Conservation (phyloP, 2,113 vertebrate genomes). For the Odontesthes bonariensis region DNA sequence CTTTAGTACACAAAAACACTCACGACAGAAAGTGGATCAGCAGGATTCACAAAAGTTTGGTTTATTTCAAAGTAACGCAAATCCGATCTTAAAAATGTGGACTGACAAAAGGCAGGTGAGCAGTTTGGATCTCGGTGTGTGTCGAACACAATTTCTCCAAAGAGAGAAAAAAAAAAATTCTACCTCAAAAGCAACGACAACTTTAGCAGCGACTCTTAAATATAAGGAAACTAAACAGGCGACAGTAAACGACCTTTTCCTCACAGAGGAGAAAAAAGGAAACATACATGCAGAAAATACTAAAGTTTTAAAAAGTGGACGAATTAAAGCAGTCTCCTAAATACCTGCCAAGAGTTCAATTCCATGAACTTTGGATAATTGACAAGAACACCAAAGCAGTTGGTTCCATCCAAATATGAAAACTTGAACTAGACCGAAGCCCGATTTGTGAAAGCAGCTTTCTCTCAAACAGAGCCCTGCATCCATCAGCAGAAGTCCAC, state of each 20-base stretch:
- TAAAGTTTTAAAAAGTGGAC: constrained; percentile 42
- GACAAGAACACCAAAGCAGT: constrained; percentile 8
- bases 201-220: constrained; percentile 72
- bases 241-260: constrained; percentile 21
- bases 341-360: constrained; percentile 13
- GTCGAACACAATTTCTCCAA: constrained; percentile 58
- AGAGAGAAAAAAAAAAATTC: constrained; percentile 54
- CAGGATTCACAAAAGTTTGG: constrained; percentile 74
- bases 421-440: background rate
- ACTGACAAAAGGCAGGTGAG: constrained; percentile 71
- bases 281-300: constrained; percentile 62
- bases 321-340: constrained; percentile 20
- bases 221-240: constrained; percentile 50
- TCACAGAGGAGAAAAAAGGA: constrained; percentile 22
- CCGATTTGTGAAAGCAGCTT: constrained; percentile 9
- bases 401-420: background rate
- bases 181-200: constrained; percentile 62
- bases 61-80: constrained; percentile 80
- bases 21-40: background rate
- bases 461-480: constrained; percentile 7
- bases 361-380: constrained; percentile 15
- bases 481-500: background rate
- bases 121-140: constrained; percentile 15
- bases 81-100: constrained; percentile 77
- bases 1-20: background rate